Evolutionary conservation across 1,140 invertebrate genomes (phyloP).

Genomic region (Coelopa frigida): DNA sequence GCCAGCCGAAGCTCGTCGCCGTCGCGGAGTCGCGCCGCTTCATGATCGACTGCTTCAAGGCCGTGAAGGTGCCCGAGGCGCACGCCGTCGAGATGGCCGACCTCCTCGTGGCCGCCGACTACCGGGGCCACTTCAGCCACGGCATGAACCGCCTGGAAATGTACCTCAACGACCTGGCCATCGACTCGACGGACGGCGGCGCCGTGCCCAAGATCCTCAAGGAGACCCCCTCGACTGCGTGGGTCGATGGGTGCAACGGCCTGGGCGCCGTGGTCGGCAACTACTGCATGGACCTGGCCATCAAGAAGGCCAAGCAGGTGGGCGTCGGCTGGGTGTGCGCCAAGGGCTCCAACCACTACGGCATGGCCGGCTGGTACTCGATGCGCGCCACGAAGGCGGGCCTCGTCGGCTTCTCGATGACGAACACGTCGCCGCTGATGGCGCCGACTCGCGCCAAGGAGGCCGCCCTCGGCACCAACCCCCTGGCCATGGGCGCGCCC

Average conservation of each 20-base stretch:
- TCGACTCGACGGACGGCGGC: slow-evolving; percentile 47
- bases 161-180: slow-evolving; percentile 59
- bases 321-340: slow-evolving; percentile 84
- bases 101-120: slow-evolving; percentile 75
- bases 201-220: slow-evolving; percentile 60
- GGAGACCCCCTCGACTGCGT: slow-evolving; percentile 69
- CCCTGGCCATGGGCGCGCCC: slow-evolving; percentile 73
- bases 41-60: slow-evolving; percentile 64
- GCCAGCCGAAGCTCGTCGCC: slow-evolving; percentile 41
- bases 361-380: slow-evolving; percentile 82
- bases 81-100: slow-evolving; percentile 70
- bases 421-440: slow-evolving; percentile 86
- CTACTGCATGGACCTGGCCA: slow-evolving; percentile 83
- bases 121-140: slow-evolving; percentile 85
- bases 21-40: slow-evolving; percentile 65
- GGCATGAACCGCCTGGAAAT: slow-evolving; percentile 80
- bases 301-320: slow-evolving; percentile 72
- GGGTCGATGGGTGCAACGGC: slow-evolving; percentile 76
- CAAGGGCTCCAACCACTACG: slow-evolving; percentile 52
- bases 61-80: slow-evolving; percentile 56
- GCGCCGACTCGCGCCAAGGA: slow-evolving; percentile 76
- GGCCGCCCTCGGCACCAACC: slow-evolving; percentile 82
- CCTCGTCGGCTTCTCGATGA: slow-evolving; percentile 82
- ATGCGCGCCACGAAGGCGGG: slow-evolving; percentile 66
- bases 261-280: slow-evolving; percentile 84